phyloP scores from a whole-genome alignment of 2,888 invertebrate genomes.

The Lacanobia oleracea region DNA sequence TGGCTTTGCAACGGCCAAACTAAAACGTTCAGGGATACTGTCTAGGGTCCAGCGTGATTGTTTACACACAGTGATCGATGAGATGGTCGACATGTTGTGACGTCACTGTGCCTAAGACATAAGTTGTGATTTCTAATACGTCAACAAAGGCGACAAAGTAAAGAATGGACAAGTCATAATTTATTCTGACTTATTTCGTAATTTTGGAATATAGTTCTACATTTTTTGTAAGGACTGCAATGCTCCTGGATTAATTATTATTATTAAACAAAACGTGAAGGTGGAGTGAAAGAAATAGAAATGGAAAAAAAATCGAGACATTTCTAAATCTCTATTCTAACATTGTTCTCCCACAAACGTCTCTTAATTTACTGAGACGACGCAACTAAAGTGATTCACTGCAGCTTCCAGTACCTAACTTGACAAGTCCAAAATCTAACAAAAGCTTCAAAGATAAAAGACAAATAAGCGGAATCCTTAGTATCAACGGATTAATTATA shows the following conservation, averaged over 20 bases:
- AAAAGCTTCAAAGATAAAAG: slow-evolving; percentile 21
- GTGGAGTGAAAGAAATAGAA: not conserved
- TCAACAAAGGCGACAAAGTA: not conserved
- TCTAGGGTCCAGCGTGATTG: not conserved
- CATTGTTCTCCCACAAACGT: not conserved
- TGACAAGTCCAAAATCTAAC: slow-evolving; percentile 5
- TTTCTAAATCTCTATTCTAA: not conserved
- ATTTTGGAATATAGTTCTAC: not conserved
- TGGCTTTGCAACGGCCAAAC: not conserved
- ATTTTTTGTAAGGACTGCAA: not conserved
- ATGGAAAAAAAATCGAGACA: not conserved
- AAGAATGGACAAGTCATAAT: not conserved
- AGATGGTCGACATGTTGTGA: not conserved
- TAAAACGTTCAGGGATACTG: not conserved
- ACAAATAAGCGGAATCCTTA: slow-evolving; percentile 35
- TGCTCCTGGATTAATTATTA: not conserved
- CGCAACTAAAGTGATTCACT: too few species aligned
- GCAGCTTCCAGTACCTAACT: not conserved
- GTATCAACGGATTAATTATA: slow-evolving; percentile 71
- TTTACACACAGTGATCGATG: not conserved
- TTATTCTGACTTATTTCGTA: not conserved
- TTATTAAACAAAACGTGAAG: not conserved
- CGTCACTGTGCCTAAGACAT: not conserved
- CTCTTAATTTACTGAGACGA: too few species aligned
- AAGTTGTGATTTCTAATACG: not conserved